A percentile compares a stretch with the other conserved stretches of the same genome.
Conservation (phyloP, 1,140 invertebrate species). For the Heterodera schachtii region DNA sequence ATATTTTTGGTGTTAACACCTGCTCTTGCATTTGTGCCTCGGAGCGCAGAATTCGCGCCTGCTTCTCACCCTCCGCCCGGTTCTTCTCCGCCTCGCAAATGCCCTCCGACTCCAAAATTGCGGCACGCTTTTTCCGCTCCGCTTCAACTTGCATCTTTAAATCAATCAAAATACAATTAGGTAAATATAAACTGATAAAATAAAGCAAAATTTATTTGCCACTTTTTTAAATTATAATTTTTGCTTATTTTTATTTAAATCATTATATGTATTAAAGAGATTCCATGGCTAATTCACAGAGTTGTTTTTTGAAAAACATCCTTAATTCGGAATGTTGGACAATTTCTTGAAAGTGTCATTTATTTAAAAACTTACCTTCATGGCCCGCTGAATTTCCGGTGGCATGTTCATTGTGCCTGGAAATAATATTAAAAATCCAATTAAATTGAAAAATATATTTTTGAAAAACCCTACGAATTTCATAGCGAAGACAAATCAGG, state of each 20-base stretch:
- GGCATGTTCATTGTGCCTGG: slow-evolving; percentile 83
- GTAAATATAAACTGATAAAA: too few species aligned
- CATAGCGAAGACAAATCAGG: slow-evolving; percentile 89
- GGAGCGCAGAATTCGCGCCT: slow-evolving; percentile 80
- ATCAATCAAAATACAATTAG: too few species aligned
- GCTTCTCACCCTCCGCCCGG: slow-evolving; percentile 91
- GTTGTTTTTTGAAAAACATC: too few species aligned
- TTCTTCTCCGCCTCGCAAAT: slow-evolving; percentile 89
- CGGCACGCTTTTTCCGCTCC: slow-evolving; percentile 90
- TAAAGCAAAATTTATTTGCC: too few species aligned
- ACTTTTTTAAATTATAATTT: too few species aligned
- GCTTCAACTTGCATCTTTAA: slow-evolving; percentile 96
- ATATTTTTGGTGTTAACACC: too few species aligned
- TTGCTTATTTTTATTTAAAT: too few species aligned
- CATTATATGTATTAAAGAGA: too few species aligned
- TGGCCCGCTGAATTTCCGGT: slow-evolving; percentile 89
- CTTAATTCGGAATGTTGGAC: too few species aligned
- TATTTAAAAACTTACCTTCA: slow-evolving; percentile 81
- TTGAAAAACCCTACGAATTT: slow-evolving; percentile 75
- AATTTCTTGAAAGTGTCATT: too few species aligned
- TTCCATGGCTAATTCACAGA: too few species aligned
- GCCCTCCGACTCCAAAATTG: slow-evolving; percentile 90
- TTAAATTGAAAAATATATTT: neutral
- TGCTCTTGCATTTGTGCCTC: slow-evolving; percentile 71
- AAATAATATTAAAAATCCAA: neutral